Evolutionary conservation across 2,113 vertebrate genomes (phyloP).

Genomic region (Bolborhynchus lineola): DNA sequence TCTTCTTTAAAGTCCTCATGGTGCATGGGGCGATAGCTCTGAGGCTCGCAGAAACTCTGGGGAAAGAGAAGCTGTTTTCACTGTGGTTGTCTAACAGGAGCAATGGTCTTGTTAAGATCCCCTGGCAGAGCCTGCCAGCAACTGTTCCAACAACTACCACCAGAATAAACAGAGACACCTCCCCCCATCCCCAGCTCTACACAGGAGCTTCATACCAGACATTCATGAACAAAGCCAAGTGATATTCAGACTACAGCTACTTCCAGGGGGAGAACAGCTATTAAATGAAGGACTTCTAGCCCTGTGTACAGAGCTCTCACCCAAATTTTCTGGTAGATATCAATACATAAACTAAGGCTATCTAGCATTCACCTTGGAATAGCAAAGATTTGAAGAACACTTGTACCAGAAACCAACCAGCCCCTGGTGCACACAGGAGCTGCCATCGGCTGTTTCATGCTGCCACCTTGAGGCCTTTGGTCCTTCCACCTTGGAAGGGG

Average conservation of each 20-base stretch:
- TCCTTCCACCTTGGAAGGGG: background rate
- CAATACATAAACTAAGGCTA: accelerated
- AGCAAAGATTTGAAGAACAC: background rate
- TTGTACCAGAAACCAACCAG: accelerated
- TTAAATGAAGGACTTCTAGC: accelerated
- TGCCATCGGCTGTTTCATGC: background rate
- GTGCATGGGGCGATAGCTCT: conserved; percentile 92
- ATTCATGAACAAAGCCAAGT: accelerated
- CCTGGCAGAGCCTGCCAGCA: background rate
- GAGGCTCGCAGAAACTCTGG: conserved; percentile 89
- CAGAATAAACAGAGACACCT: too few relatives aligned
- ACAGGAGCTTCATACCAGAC: background rate
- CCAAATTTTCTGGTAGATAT: background rate
- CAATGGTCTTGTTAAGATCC: accelerated
- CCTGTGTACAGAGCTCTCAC: background rate
- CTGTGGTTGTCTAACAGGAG: accelerated
- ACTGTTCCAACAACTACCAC: accelerated
- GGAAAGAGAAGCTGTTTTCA: background rate
- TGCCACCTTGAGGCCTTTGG: conserved; percentile 42
- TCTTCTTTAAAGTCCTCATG: conserved; percentile 95
- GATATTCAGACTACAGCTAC: background rate
- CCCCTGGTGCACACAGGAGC: background rate
- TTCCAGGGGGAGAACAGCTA: accelerated
- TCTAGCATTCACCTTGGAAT: accelerated
- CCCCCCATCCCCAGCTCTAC: accelerated